Evolutionary conservation across 2,888 invertebrate genomes (phyloP), one percentile per base, ranked within the genome.

Genomic region (Galerucella calmariensis): DNA sequence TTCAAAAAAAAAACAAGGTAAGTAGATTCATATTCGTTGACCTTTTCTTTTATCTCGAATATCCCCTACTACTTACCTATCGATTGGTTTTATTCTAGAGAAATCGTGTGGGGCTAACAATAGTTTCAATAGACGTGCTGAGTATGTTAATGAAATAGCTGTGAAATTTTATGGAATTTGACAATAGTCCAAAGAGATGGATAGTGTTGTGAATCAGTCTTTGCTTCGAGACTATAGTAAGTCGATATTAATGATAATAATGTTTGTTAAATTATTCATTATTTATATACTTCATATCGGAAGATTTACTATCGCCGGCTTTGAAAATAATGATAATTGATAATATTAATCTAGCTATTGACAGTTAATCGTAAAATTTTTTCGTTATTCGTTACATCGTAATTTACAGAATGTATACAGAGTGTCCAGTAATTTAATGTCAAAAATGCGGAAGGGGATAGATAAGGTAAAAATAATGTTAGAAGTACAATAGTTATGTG

Each of bases 181-280:
- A 9, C 10, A 20, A 24, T 51, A n/a, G 16, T 27, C 48, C 48
- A 41, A 67, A 27, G n/a, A 46, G 20, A 61, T 69, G 69, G 69
- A 70, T 14, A 65, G 65, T 70, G 63, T 51, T 11, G 70, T 65
- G 5, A 70, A 56, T 24, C 70, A 70, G 41, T 70, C 70, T 16
- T 44, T 70, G 24, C 65, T 70, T 12, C 63, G 70, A 44, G 65
- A 70, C 35, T 56, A 53, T 46, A 62, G 69, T 69, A 69, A 69
- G 69, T 69, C 14, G n/a, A 61, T n/a, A 59, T 20, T 20, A 16
- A 16, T 58, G 9, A 58, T 58, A 41, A 8, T 20, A 41, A 8
- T 35, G 8, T 41, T 41, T 41, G 35, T 41, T 41, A 2, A 41
- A 41, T 41, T 41, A 41, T 41, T 41, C 35, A 41, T 20, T 20